Evolutionary conservation across 1,140 invertebrate genomes (phyloP).

Genomic region (Drosophila tsacasi): DNA sequence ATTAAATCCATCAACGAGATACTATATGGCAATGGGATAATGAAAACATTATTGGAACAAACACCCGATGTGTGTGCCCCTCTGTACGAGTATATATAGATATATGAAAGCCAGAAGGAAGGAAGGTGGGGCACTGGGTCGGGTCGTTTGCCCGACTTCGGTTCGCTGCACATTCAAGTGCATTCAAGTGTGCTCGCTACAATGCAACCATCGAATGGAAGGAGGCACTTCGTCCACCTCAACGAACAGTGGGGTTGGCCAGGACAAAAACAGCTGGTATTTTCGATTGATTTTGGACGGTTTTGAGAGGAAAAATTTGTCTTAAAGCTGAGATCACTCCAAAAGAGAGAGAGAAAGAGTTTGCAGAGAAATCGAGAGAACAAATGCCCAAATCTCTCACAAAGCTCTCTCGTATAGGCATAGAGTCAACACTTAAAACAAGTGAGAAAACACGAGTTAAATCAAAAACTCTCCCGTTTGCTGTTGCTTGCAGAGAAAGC

Average conservation of each 20-base stretch:
- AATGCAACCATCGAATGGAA: constrained; percentile 34
- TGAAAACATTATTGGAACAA: constrained; percentile 54
- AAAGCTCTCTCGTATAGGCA: no score
- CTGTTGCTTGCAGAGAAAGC: background rate
- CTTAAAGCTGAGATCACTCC: background rate
- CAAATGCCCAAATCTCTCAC: no score
- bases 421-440: no score
- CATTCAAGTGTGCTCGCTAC: constrained; percentile 63
- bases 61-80: constrained; percentile 4
- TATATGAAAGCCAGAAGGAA: constrained; percentile 1
- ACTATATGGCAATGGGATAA: constrained; percentile 30
- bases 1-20: constrained; percentile 12
- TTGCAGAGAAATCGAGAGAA: no score
- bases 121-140: constrained; percentile 29
- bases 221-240: constrained; percentile 1
- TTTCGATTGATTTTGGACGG: background rate
- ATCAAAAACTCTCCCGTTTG: no score
- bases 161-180: constrained; percentile 72
- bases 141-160: constrained; percentile 47
- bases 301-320: background rate
- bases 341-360: background rate
- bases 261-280: constrained; percentile 1
- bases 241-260: constrained; percentile 23
- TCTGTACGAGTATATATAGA: background rate
- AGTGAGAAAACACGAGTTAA: no score